These are phyloP conservation scores for Schrankia costaestrigalis DNA, from an alignment of 2,888 invertebrate genomes.

Conservation along the genomic window DNA sequence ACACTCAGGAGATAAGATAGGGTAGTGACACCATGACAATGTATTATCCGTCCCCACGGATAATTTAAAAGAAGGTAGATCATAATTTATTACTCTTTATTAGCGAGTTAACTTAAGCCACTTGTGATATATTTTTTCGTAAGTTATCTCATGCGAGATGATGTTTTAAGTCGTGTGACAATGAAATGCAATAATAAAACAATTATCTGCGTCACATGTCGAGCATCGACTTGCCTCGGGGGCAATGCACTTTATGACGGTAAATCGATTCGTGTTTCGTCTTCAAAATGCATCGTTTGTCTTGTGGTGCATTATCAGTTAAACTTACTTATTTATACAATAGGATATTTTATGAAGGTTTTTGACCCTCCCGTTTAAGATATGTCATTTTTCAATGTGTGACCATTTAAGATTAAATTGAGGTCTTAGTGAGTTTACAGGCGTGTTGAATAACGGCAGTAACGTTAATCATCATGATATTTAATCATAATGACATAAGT, in stretches of 20 bases:
- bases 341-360: constrained; percentile 41
- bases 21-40: too few relatives aligned
- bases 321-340: constrained; percentile 41
- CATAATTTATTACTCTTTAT: too few relatives aligned
- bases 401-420: constrained; percentile 18
- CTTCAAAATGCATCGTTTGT: constrained; percentile 50
- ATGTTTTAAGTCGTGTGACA: constrained; percentile 33
- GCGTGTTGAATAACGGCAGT: constrained; percentile 2
- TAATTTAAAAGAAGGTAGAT: too few relatives aligned
- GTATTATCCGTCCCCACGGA: too few relatives aligned
- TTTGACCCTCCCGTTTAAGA: constrained; percentile 29
- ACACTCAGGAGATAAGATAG: too few relatives aligned
- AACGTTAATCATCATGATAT: too few relatives aligned
- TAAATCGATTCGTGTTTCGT: constrained; percentile 52
- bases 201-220: constrained; percentile 41
- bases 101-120: too few relatives aligned
- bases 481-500: too few relatives aligned
- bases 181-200: constrained; percentile 45
- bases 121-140: not conserved
- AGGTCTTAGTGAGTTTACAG: constrained; percentile 11
- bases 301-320: constrained; percentile 42
- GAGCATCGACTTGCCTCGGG: constrained; percentile 45
- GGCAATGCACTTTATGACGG: constrained; percentile 53
- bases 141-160: constrained; percentile 29
- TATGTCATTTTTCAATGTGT: constrained; percentile 22